Evolutionary conservation across 2,888 invertebrate genomes (phyloP), one percentile per base, ranked within the genome.

Genomic region (Xestia xanthographa): DNA sequence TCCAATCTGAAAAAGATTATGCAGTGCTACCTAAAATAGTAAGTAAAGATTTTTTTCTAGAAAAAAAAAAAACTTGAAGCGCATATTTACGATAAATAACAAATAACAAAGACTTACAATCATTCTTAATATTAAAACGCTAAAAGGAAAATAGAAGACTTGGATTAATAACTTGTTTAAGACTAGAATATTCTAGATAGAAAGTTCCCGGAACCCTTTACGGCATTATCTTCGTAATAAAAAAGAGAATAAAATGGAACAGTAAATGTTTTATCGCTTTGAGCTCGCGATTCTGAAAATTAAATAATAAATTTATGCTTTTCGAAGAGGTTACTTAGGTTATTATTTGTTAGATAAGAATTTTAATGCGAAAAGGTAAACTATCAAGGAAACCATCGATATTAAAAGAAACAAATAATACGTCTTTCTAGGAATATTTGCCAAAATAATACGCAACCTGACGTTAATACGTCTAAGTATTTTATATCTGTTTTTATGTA

Each of bases 291-390:
- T 80, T 85, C 80, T 58, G 72, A 81, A 87, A 87, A 88, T 87
- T 81, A 83, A 85, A 88, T 85, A 83, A 87, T 85, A 88, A 81
- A 58, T 88, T 87, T 85, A 84, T 79, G 78, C 80, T 76, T 84
- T 69, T 63, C 53, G 70, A 78, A 75, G 41, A 67, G 58, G 67
- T 81, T 78, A 70, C 38, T 41, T 29, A n/a, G 8, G 29, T 72
- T 76, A 66, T 73, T 79, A 60, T 69, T 77, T 63, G 60, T 66
- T 63, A 58, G 74, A 80, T 79, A 80, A 78, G 26, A 43, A 62
- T 72, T 74, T 71, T 62, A 60, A 66, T 58, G 41, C 0, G 2
- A 56, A n/a, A 20, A 34, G 11, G 38, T 38, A 56, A 34, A 29
- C 1, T 56, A 14, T 26, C 14, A 38, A 29, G 14, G n/a, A 26